These are phyloP conservation scores for Neoarius graeffei DNA, from an alignment of 2,113 vertebrate genomes.

Conservation along the genomic window DNA sequence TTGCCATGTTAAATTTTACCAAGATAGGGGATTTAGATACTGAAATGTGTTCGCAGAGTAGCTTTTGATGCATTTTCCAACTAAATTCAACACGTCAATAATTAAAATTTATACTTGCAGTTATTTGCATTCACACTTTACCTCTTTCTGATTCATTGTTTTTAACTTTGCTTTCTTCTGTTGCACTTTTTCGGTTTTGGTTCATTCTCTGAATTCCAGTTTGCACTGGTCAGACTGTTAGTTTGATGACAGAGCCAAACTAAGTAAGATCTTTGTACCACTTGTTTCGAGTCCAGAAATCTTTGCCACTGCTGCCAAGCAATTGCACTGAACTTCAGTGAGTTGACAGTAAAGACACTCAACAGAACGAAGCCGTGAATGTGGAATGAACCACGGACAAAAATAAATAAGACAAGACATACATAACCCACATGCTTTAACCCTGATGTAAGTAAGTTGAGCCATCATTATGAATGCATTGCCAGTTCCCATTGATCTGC, in stretches of 20 bases:
- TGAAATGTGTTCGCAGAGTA: background rate
- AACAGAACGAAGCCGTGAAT: conserved; percentile 12
- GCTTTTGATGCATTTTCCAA: background rate
- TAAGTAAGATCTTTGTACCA: conserved; percentile 21
- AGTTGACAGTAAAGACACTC: conserved; percentile 30
- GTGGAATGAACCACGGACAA: background rate
- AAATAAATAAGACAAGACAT: conserved; percentile 29
- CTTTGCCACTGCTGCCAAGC: conserved; percentile 20
- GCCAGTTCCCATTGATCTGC: conserved; percentile 3
- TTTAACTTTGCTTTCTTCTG: conserved; percentile 19
- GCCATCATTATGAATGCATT: background rate
- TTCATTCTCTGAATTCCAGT: conserved; percentile 27
- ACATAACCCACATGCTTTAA: conserved; percentile 12
- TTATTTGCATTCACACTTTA: background rate
- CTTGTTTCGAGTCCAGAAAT: conserved; percentile 21
- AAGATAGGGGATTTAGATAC: background rate
- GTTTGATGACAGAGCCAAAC: conserved; percentile 29
- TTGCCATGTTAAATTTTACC: background rate
- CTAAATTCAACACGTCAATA: background rate
- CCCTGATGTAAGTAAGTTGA: conserved; percentile 6
- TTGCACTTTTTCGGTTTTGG: conserved; percentile 23
- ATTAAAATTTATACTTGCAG: background rate
- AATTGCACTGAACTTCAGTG: background rate
- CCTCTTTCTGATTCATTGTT: background rate
- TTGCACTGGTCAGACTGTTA: conserved; percentile 38